Evolutionary conservation across 2,113 vertebrate genomes (phyloP).

Genomic region (Channa maculata): DNA sequence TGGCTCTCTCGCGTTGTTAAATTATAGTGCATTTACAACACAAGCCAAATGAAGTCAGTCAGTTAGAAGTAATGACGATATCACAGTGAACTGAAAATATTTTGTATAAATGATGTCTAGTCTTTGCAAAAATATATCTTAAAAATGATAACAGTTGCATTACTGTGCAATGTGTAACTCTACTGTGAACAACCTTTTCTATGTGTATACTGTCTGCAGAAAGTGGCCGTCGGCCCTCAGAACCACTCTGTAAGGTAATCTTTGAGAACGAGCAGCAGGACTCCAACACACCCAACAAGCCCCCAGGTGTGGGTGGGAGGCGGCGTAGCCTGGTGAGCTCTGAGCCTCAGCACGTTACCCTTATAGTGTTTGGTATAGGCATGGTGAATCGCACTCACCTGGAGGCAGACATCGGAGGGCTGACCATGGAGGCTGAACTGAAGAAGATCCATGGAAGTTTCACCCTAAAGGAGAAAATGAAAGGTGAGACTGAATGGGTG

Average conservation of each 20-base stretch:
- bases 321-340: slow-evolving; percentile 91
- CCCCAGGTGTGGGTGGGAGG: slow-evolving; percentile 72
- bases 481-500: slow-evolving; percentile 83
- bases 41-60: background rate
- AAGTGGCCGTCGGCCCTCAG: slow-evolving; percentile 85
- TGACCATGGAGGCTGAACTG: slow-evolving; percentile 98
- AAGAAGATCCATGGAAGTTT: slow-evolving; percentile 98
- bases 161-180: background rate
- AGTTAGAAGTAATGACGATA: too few relatives aligned
- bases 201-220: slow-evolving; percentile 51
- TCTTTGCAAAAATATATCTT: background rate
- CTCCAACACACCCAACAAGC: slow-evolving; percentile 82
- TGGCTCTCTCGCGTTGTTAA: too few relatives aligned
- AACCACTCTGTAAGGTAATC: slow-evolving; percentile 89
- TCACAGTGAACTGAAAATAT: background rate
- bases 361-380: slow-evolving; percentile 96
- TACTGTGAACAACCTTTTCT: background rate
- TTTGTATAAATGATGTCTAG: background rate
- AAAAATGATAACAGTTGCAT: background rate
- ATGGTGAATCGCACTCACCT: slow-evolving; percentile 98
- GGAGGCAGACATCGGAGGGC: slow-evolving; percentile 96
- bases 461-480: slow-evolving; percentile 99
- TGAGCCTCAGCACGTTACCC: slow-evolving; percentile 94
- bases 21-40: too few relatives aligned
- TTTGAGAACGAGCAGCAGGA: slow-evolving; percentile 96